These are phyloP conservation scores for Brachionus rubens DNA, from an alignment of 1,140 invertebrate genomes.

Conservation along the genomic window DNA sequence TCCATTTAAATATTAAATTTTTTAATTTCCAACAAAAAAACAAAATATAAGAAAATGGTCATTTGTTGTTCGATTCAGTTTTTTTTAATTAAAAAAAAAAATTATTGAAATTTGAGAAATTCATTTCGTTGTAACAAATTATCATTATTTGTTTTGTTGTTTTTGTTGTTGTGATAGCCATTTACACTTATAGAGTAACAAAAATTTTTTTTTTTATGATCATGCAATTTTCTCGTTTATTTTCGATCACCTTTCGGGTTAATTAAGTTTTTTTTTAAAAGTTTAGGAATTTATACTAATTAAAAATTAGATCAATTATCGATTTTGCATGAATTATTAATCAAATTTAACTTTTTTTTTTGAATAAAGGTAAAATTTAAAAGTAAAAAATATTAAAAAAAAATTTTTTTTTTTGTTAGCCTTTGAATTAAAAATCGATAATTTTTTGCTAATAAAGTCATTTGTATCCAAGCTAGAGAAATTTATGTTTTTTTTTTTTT, in stretches of 20 bases:
- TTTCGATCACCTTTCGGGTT: too few relatives aligned
- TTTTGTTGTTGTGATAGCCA: too few relatives aligned
- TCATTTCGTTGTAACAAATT: too few relatives aligned
- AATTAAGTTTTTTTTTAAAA: not conserved
- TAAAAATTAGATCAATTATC: slow-evolving; percentile 31
- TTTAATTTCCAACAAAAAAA: too few relatives aligned
- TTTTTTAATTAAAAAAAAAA: too few relatives aligned
- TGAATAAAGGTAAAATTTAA: not conserved
- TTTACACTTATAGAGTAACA: too few relatives aligned
- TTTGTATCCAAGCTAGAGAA: slow-evolving; percentile 8
- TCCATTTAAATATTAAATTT: too few relatives aligned
- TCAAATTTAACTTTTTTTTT: slow-evolving; percentile 29
- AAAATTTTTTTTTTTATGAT: not conserved
- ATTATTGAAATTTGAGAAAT: too few relatives aligned
- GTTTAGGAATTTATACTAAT: not conserved
- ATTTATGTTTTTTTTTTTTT: too few relatives aligned
- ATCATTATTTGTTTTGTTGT: too few relatives aligned
- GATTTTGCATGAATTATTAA: slow-evolving; percentile 26
- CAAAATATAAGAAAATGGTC: too few relatives aligned
- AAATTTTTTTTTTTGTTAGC: not conserved
- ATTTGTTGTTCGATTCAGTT: too few relatives aligned
- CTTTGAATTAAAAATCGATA: slow-evolving; percentile 35
- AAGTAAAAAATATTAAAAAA: not conserved
- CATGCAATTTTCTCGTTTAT: not conserved
- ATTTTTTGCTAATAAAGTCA: not conserved